Evolutionary conservation across 2,797 vertebrate species (phyloP), one percentile per base, ranked within the genome.

Genomic region (Sebastolobus altivelis): DNA sequence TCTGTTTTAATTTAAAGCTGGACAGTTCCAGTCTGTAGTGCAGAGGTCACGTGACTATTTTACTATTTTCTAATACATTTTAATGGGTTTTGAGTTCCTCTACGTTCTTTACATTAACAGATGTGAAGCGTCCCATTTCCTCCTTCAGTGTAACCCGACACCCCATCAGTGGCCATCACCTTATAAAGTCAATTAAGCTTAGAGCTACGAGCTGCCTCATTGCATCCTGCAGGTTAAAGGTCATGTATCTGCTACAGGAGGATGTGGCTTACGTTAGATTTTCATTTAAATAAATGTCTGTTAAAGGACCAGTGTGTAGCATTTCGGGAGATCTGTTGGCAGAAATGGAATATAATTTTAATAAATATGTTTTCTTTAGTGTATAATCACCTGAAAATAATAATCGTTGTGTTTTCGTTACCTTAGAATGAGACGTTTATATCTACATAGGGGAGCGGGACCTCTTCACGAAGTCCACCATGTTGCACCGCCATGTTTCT

Each of bases 1-100:
- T 86, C 22, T 75, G 90, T 93, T 95, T 96, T 96, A 95, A 95
- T 95, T 94, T 95, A 96, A 93, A 94, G 62, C 60, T 18, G 25
- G 76, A 68, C 83, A 82, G 87, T 79, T 59, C 62, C 54, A 25
- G 54, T 52, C 16, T 77, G 65, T 25, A 74, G 54, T 70, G 40
- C 37, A 52, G 16, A 29, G 70, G 82, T 68, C 77, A 83, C 31
- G 6, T 58, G 37, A 77, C 63, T 59, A 6, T n/a, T 60, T 61
- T 37, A 20, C 4, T 10, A 18, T n/a, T 55, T 31, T 29, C 49
- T 65, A 40, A 73, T 79, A 62, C 14, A 37, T 62, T 43, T 29
- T 4, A 31, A 25, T 22, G 14, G 55, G 65, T 65, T 72, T 86
- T 66, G 25, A 60, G 79, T 80, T 66, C 18, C 55, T 33, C 40